These are phyloP conservation scores for Setophaga coronata DNA, from an alignment of 2,113 vertebrate species.

Conservation along the genomic window DNA sequence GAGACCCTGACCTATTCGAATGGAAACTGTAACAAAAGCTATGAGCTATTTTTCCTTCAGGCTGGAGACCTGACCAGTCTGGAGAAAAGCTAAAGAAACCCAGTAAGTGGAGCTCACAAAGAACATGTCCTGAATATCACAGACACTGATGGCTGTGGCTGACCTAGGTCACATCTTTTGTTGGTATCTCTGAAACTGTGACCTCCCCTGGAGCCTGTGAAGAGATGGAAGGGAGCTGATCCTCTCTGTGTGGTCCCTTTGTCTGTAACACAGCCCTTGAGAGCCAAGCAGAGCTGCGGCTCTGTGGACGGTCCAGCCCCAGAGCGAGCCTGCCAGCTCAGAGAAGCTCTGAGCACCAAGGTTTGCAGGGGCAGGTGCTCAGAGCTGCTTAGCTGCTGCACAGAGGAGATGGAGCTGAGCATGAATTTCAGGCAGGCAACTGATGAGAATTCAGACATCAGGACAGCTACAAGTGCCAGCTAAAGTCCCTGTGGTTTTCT, in stretches of 20 bases:
- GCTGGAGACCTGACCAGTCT: background rate
- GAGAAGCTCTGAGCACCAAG: background rate
- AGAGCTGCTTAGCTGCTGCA: background rate
- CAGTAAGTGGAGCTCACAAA: background rate
- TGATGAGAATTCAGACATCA: background rate
- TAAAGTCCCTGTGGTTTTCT: background rate
- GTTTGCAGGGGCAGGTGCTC: background rate
- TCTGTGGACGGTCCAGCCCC: fast-evolving
- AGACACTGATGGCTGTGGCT: background rate
- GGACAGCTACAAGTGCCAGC: background rate
- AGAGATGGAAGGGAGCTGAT: background rate
- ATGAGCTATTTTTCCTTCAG: background rate
- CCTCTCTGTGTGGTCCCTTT: background rate
- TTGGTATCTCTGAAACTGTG: background rate
- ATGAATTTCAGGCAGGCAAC: fast-evolving
- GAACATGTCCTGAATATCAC: fast-evolving
- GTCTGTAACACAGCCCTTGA: background rate
- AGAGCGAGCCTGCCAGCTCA: background rate
- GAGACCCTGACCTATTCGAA: background rate
- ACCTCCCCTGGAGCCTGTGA: background rate
- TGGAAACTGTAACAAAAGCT: background rate
- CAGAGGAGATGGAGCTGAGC: background rate
- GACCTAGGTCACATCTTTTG: background rate
- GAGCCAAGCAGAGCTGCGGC: background rate
- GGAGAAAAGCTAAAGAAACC: background rate